These are phyloP conservation scores for Gymnobelideus leadbeateri DNA, from an alignment of 2,113 vertebrate species.

Conservation along the genomic window DNA sequence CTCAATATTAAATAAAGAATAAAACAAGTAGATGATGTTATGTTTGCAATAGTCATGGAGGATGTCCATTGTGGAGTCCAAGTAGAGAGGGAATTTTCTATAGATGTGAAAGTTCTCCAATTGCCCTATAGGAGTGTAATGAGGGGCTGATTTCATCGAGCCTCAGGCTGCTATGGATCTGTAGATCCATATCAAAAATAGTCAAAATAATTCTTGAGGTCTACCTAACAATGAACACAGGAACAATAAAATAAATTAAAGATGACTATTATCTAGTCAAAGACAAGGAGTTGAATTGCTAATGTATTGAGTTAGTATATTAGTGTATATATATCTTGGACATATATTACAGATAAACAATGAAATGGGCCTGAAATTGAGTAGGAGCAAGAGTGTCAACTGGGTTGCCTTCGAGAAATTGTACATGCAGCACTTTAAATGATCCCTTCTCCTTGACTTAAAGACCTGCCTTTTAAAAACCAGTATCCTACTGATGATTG, in stretches of 20 bases:
- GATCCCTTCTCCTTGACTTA: neutral
- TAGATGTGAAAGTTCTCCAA: neutral
- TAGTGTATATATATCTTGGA: neutral
- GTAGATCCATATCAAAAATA: neutral
- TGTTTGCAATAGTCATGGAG: neutral
- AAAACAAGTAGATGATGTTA: neutral
- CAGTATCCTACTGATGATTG: neutral
- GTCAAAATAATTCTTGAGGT: neutral
- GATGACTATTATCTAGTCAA: neutral
- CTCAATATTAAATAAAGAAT: neutral
- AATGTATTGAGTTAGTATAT: neutral
- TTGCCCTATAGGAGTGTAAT: neutral
- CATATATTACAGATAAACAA: neutral
- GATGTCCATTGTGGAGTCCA: neutral
- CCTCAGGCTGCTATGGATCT: neutral
- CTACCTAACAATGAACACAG: neutral
- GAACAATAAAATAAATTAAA: too few relatives aligned
- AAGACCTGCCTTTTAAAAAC: neutral
- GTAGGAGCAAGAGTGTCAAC: neutral
- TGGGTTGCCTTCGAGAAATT: neutral
- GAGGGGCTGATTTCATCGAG: neutral
- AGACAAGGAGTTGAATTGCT: neutral
- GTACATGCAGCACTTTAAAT: neutral
- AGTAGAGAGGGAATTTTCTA: neutral
- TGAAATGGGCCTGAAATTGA: neutral